Conservation (phyloP, 2,113 vertebrate species). For the Rhizomys pruinosus region DNA sequence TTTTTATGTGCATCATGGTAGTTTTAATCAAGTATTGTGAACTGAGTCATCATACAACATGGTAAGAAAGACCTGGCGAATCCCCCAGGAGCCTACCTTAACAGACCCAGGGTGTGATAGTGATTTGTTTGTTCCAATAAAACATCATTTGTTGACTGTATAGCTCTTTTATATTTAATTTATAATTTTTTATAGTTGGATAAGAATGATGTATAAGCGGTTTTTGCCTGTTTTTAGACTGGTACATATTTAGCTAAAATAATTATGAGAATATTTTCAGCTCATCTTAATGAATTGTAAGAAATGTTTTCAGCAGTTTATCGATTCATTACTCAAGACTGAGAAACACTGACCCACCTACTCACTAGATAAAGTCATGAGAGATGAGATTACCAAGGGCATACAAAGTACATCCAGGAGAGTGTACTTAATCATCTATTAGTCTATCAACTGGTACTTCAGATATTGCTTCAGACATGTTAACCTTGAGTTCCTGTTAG, state of each 20-base stretch:
- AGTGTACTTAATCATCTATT: conserved; percentile 35
- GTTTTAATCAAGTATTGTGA: neutral
- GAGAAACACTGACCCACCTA: conserved; percentile 44
- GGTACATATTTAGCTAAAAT: conserved; percentile 10
- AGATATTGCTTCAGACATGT: conserved; percentile 40
- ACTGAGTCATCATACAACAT: neutral
- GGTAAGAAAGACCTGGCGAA: neutral
- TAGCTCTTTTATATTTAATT: conserved; percentile 17
- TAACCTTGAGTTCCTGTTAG: conserved; percentile 44
- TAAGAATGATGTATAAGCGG: neutral
- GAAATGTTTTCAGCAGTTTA: neutral
- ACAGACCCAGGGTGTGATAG: neutral
- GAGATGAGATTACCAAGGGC: conserved; percentile 50
- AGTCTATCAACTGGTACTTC: conserved; percentile 50
- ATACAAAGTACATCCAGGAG: conserved; percentile 42
- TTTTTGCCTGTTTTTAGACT: conserved; percentile 16
- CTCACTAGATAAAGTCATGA: conserved; percentile 62
- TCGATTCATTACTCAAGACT: conserved; percentile 27
- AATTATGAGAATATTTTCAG: conserved; percentile 45
- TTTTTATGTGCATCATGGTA: too few species aligned
- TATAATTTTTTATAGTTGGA: conserved; percentile 6
- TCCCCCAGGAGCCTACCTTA: neutral
- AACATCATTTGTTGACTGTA: neutral
- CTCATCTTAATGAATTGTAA: neutral
- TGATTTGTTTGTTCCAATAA: neutral